Evolutionary conservation across 2,113 vertebrate genomes (phyloP).

Genomic region (Rhinoderma darwinii): DNA sequence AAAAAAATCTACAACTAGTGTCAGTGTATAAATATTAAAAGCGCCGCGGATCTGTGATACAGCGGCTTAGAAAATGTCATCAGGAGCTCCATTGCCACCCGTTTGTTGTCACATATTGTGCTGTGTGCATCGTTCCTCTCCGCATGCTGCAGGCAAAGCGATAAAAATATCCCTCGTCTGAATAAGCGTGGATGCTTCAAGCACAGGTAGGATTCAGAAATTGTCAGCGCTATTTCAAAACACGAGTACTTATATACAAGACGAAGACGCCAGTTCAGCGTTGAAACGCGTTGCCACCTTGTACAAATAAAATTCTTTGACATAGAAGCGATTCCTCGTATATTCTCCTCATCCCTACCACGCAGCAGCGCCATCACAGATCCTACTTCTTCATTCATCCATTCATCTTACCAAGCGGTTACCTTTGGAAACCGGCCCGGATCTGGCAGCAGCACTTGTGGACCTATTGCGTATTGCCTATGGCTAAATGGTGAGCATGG

Average conservation of each 20-base stretch:
- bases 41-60: background rate
- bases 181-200: background rate
- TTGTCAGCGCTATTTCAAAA: background rate
- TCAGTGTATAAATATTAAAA: constrained; percentile 60
- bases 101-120: background rate
- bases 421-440: too few species aligned
- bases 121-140: background rate
- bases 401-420: too few species aligned
- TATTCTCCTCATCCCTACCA: too few species aligned
- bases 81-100: background rate
- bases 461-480: too few species aligned
- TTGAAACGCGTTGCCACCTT: too few species aligned
- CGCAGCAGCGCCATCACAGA: too few species aligned
- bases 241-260: background rate
- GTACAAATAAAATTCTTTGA: too few species aligned
- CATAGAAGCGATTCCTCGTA: too few species aligned
- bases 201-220: background rate
- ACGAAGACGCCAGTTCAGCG: too few species aligned
- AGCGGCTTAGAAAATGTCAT: constrained; percentile 14
- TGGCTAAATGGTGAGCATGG: too few species aligned
- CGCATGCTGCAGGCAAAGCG: background rate
- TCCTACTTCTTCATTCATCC: too few species aligned
- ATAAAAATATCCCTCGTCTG: background rate
- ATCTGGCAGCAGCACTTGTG: too few species aligned
- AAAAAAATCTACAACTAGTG: constrained; percentile 57